phyloP scores from a whole-genome alignment of 2,113 vertebrate genomes.

The Myiagra hebetior region DNA sequence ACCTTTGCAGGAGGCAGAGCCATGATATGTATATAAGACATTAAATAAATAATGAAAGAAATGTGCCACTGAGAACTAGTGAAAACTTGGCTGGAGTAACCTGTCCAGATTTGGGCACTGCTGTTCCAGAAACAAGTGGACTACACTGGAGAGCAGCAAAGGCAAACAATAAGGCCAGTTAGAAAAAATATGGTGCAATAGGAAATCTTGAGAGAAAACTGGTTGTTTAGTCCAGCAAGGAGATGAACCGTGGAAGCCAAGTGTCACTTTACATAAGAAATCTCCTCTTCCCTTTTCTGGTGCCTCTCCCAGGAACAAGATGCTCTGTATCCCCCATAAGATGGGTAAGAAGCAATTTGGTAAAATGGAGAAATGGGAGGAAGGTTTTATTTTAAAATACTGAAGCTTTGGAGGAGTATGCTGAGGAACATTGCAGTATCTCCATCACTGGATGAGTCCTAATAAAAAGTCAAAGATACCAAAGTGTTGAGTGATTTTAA shows the following conservation, averaged over 20 bases:
- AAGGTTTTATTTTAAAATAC: background rate
- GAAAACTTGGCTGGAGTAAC: background rate
- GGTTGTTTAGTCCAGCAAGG: background rate
- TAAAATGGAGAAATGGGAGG: background rate
- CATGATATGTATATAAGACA: background rate
- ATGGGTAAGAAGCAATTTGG: background rate
- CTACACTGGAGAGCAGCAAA: background rate
- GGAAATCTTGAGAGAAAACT: background rate
- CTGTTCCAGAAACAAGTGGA: background rate
- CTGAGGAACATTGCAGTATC: background rate
- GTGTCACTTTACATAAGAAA: background rate
- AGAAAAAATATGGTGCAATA: background rate
- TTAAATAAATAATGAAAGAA: background rate
- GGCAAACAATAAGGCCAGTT: background rate
- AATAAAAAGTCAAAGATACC: background rate
- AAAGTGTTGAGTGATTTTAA: background rate
- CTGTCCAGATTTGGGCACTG: background rate
- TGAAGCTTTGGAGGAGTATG: background rate
- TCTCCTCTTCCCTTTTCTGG: background rate
- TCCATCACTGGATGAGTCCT: background rate
- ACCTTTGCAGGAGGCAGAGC: background rate
- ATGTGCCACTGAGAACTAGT: background rate
- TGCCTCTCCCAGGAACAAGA: accelerated
- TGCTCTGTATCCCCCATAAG: background rate
- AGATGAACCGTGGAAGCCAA: background rate